Base-by-base conservation (phyloP, 2,888 invertebrate genomes). In the Lepidocyrtinus sp. region DNA sequence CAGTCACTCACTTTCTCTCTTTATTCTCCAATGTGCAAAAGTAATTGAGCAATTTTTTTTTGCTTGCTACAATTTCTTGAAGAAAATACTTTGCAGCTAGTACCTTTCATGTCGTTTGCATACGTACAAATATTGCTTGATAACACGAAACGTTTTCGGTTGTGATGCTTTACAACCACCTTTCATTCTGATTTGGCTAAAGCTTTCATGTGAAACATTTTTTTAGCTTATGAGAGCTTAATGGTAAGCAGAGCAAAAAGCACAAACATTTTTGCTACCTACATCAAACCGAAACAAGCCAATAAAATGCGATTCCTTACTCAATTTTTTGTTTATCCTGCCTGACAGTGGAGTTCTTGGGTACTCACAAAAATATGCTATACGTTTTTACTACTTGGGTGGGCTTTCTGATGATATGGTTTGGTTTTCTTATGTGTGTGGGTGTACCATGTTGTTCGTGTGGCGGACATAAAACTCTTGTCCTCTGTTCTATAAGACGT, bases 221-320 rank as follows among this genome's bases (percentile, higher is more conserved):
- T n/a, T n/a, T n/a, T n/a, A n/a, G n/a, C n/a, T n/a, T n/a, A n/a
- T n/a, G n/a, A n/a, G n/a, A n/a, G n/a, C n/a, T n/a, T n/a, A n/a
- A n/a, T n/a, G 2, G n/a, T 21, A 19, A 59, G 59, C 59, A 21
- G 59, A 55, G 17, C 55, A 55, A 55, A n/a, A 3, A 36, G 55
- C 59, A 59, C 7, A 7, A 2, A 22, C 12, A 21, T 21, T 59
- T n/a, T 59, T 9, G 21, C 12, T 21, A 21, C 59, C 59, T 21
- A 59, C 59, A 59, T 59, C 59, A 59, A 59, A 59, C 59, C 19
- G n/a, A 59, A 59, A 59, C 22, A 59, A 59, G 59, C 59, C 59
- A 59, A 59, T 59, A 59, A 59, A 59, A 59, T 59, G n/a, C 59
- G 2, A 5, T 59, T n/a, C 59, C 50, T 50, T 12, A 55, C 59